Evolutionary conservation across 2,113 vertebrate species (phyloP).

Genomic region (Siphamia tubifer): DNA sequence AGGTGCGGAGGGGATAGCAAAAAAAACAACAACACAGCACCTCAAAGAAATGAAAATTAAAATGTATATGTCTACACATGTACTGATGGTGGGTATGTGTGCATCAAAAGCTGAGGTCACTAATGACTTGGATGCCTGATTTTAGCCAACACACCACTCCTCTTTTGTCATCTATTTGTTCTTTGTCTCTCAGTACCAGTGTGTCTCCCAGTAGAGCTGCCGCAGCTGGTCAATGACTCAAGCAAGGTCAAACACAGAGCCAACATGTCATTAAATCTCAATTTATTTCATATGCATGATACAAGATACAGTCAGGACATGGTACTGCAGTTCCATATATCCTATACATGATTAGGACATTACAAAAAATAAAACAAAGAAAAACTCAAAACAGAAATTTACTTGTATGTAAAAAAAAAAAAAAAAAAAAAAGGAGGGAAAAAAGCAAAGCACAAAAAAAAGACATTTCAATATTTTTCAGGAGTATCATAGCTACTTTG

Average conservation of each 20-base stretch:
- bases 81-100: background rate
- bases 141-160: background rate
- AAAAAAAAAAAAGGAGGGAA: conserved; percentile 15
- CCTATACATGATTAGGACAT: conserved; percentile 45
- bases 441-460: conserved; percentile 25
- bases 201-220: background rate
- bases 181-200: conserved; percentile 13
- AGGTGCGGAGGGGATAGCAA: conserved; percentile 21
- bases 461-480: background rate
- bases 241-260: conserved; percentile 40
- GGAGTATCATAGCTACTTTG: conserved; percentile 25
- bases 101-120: background rate
- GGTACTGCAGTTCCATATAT: conserved; percentile 54
- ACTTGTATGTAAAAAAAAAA: conserved; percentile 57
- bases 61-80: background rate
- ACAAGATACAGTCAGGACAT: conserved; percentile 66
- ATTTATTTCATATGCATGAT: conserved; percentile 77
- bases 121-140: background rate
- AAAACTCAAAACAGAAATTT: conserved; percentile 28
- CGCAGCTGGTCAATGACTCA: conserved; percentile 11
- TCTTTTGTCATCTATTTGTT: background rate
- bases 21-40: conserved; percentile 20
- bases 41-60: background rate
- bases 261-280: conserved; percentile 41
- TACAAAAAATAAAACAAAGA: conserved; percentile 42